Evolutionary conservation across 1,140 invertebrate species (phyloP), one percentile per base, ranked within the genome.

Genomic region (Drosophila carrolli): DNA sequence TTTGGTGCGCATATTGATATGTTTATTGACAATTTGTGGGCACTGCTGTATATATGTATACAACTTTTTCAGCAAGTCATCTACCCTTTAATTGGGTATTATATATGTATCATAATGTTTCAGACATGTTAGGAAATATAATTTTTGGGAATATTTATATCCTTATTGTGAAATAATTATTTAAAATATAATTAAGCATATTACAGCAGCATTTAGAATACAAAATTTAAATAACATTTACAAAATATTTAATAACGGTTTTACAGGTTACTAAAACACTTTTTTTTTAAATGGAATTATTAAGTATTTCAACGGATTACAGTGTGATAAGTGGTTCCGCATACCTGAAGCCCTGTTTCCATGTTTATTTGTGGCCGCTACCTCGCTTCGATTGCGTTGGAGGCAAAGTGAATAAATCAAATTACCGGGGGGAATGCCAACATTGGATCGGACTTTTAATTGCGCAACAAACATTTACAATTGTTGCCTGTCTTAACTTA

Each of bases 381-480:
- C 68, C 68, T 66, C 61, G 53, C 29, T 58, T 58, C 65, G 65
- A 55, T 56, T 46, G 62, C 14, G 27, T 6, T n/a, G 19, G 46
- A 38, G 75, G 62, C 65, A 63, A 70, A 60, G 47, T 76, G 71
- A 88, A 76, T 82, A 86, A 86, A 86, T 88, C 83, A 86, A 86
- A 88, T 86, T 83, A 86, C 66, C 35, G 61, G 55, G 53, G 75
- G 63, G 80, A 76, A 77, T 88, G 79, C 43, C 66, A 72, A 51
- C 75, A 71, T 82, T 71, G 74, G 79, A 57, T 50, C 40, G 57
- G 83, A 44, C 75, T 86, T 86, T 86, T 86, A 86, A 86, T 86
- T 86, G 83, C 79, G 67, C 75, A 86, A 88, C 83, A 86, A 88
- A 86, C 83, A 86, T 88, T 88, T 86, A 86, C 83, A 86, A 88